Conservation (phyloP, 2,888 invertebrate species). For the Diogma glabrata region DNA sequence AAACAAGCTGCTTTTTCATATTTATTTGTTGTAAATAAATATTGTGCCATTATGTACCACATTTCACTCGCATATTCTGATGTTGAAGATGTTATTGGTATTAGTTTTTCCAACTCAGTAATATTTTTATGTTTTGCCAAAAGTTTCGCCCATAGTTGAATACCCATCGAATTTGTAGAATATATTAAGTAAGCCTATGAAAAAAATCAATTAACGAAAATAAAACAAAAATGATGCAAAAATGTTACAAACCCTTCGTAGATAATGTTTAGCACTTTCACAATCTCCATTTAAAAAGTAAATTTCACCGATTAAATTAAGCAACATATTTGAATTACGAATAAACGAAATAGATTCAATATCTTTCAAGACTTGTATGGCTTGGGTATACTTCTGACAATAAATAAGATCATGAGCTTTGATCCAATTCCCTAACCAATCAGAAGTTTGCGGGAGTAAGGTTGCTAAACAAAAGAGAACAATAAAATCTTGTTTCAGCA, state of each 20-base stretch:
- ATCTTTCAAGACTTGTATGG: slow-evolving; percentile 51
- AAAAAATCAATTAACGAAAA: too few species aligned
- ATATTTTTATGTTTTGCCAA: slow-evolving; percentile 46
- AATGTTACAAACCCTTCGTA: slow-evolving; percentile 32
- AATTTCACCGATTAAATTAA: slow-evolving; percentile 59
- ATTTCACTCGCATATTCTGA: slow-evolving; percentile 50
- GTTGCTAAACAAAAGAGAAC: slow-evolving; percentile 23
- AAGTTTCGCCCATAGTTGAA: slow-evolving; percentile 52
- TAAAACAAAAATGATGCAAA: too few species aligned
- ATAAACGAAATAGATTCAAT: slow-evolving; percentile 53
- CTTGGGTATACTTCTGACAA: slow-evolving; percentile 53
- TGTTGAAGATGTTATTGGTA: slow-evolving; percentile 30
- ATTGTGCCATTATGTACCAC: slow-evolving; percentile 67
- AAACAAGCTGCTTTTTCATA: slow-evolving; percentile 58
- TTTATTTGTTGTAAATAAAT: slow-evolving; percentile 45
- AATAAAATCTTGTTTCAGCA: background rate
- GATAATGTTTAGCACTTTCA: slow-evolving; percentile 44
- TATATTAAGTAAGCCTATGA: too few species aligned
- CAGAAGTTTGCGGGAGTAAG: slow-evolving; percentile 28
- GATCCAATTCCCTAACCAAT: slow-evolving; percentile 51
- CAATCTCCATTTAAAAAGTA: slow-evolving; percentile 61
- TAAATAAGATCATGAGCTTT: slow-evolving; percentile 52
- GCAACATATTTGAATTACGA: slow-evolving; percentile 52
- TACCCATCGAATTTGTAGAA: slow-evolving; percentile 44
- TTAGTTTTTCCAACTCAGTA: slow-evolving; percentile 51